Base-by-base conservation (phyloP, 2,888 invertebrate genomes). In the Idaea dimidiata region DNA sequence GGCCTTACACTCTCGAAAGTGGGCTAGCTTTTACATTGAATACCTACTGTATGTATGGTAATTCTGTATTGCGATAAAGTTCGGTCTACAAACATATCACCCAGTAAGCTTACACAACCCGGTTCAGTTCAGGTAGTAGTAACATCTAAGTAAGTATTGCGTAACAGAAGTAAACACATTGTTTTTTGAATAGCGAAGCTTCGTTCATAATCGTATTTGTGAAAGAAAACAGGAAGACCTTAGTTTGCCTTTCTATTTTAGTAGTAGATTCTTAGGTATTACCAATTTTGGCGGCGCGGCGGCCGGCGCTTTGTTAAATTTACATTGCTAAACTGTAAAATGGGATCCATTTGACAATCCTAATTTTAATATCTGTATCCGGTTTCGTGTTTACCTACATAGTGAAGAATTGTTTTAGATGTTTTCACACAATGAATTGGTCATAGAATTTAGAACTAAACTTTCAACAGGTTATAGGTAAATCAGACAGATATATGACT, bases 1-100 rank as follows among this genome's bases (percentile, higher is more conserved):
- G 71, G 75, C 66, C 69, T 58, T 54, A 63, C 43, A 58, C 58
- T 62, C 62, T 62, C 61, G 78, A 79, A 82, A 82, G 81, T 80
- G 73, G 81, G 80, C 72, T 79, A 77, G 72, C 69, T 70, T 66
- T 67, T 62, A 66, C 62, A 68, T 66, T 66, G 67, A 69, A 68
- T 62, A 66, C n/a, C n/a, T n/a, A n/a, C 65, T 17, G 65, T 64
- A 69, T 17, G 64, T 64, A 69, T 64, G 62, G 66, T 65, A 61
- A 71, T 67, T 63, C 60, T 59, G 59, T 61, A 66, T 66, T 66
- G 62, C 63, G 57, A 62, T 66, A 58, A 57, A 61, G 18, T 58
- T 61, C 62, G 65, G 58, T 63, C 56, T 56, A 18, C 62, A 59
- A 66, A 64, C 65, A 7, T 18, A 17, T 55, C 17, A 16, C 17